Conservation (phyloP, 2,113 vertebrate genomes). For the Hippolais icterina region DNA sequence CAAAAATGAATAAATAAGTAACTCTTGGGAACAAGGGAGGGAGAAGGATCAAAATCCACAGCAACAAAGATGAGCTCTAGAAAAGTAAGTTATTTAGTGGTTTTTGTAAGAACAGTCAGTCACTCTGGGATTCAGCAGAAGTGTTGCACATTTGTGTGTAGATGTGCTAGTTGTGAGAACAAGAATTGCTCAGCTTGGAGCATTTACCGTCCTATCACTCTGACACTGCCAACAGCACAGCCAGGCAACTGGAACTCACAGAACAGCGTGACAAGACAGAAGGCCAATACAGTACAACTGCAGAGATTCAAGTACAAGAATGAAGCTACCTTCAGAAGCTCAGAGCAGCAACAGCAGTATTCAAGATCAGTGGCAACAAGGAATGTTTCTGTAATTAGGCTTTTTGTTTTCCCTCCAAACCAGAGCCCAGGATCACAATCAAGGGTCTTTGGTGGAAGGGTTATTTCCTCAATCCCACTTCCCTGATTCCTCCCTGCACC, state of each 20-base stretch:
- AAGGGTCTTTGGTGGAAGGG: neutral
- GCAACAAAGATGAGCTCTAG: neutral
- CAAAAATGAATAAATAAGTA: neutral
- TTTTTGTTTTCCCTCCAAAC: neutral
- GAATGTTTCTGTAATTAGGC: neutral
- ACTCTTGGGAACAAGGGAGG: neutral
- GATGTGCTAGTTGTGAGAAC: neutral
- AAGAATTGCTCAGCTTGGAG: constrained; percentile 1
- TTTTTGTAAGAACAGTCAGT: constrained; percentile 33
- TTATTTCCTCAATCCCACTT: neutral
- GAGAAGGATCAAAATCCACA: neutral
- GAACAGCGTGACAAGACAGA: neutral
- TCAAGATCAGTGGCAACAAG: constrained; percentile 19
- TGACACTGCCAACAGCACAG: neutral
- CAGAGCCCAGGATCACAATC: neutral
- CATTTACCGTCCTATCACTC: neutral
- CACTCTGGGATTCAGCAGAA: neutral
- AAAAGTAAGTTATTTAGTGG: constrained; percentile 46
- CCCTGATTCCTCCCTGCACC: neutral
- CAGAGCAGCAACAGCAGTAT: neutral
- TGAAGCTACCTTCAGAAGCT: constrained; percentile 8
- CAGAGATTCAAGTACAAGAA: constrained; percentile 55
- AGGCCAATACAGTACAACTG: constrained; percentile 27
- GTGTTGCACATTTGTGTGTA: neutral
- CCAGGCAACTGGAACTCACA: neutral